Evolutionary conservation across 2,888 invertebrate species (phyloP), one percentile per base, ranked within the genome.

Genomic region (Teinopalpus imperialis): DNA sequence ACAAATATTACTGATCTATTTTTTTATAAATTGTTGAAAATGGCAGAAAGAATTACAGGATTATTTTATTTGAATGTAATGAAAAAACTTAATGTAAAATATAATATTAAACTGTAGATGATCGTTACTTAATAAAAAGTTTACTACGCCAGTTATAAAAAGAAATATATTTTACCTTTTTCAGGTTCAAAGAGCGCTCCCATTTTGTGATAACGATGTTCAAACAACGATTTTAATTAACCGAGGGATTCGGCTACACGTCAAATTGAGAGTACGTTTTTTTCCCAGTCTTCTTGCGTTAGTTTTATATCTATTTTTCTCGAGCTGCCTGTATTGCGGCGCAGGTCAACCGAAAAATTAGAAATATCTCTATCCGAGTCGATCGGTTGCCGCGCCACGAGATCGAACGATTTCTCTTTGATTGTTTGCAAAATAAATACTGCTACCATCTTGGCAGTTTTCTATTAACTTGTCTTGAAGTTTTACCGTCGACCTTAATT

Each of bases 301-400:
- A 59, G 59, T 64, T 76, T 75, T 75, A 46, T 41, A 74, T 76
- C 75, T 74, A 71, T 78, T 78, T 73, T 69, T 61, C 63, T 62
- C 65, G 63, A 68, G 64, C 66, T 61, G 67, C 65, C 59, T 65
- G 70, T 73, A 66, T 69, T 66, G 60, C 63, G 61, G 52, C 53
- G 67, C 72, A 70, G 73, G 71, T 79, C 80, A 65, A 80, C 71
- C 81, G 81, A 71, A 74, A 81, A 82, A 83, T 83, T 81, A 76
- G 79, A 81, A 81, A 81, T 74, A 81, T 78, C 76, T 81, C 74
- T 69, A 75, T 79, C 71, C 56, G 53, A 65, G 57, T 58, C 67
- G 60, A 73, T 69, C 70, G 69, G 56, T 66, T 62, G 59, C 58
- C 64, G 63, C 64, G 63, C 59, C 55, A 56, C 59, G 52, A 55